Evolutionary conservation across 2,797 vertebrate genomes (phyloP), one percentile per base, ranked within the genome.

Genomic region (Sebastes trivittatus): DNA sequence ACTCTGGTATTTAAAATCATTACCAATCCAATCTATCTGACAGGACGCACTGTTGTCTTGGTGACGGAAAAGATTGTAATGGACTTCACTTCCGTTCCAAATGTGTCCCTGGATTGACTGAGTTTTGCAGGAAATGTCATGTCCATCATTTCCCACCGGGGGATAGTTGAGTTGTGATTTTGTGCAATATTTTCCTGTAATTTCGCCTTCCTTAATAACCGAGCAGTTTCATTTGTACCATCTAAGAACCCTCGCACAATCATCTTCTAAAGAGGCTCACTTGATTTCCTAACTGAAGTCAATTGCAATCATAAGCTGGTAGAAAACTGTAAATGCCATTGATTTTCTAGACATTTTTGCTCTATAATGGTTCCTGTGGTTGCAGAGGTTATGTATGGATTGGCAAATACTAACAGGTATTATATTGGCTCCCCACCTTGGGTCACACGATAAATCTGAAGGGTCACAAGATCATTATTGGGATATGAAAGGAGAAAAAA

Each of bases 1-100:
- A 52, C 46, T 72, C 71, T 91, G 90, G 86, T 93, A 93, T 95
- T 93, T 93, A 90, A 92, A 91, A 88, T 79, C 80, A 89, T 90
- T 92, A 87, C 85, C 82, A 81, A 77, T 88, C 83, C 81, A 85
- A 78, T 91, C 80, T 84, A 60, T 83, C 85, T 70, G 88, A 78
- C 75, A 83, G 81, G 83, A 81, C 62, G 36, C 54, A n/a, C 73
- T 59, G 89, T 89, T 90, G 90, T 93, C 90, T 87, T 88, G 88
- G 90, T 64, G 89, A 91, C 65, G 7, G 76, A 77, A 83, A 80
- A 82, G 30, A 88, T 71, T 13, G 64, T 69, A 80, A 85, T 60
- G 78, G 75, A 82, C 73, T 89, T 87, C 64, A 59, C 77, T 75
- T 72, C 59, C 6, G 7, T 61, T 81, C 77, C 55, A 81, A 89